A percentile compares a stretch with the other conserved stretches of the same genome.
Evolutionary conservation across 1,140 invertebrate genomes (phyloP).

Genomic region (Drosophila melanogaster): Release_6_plus_ISO1_MT NT_033777.3:30240001-30240500

Average conservation of each 20-base stretch:
- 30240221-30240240: slow-evolving; percentile 3
- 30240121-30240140: slow-evolving; percentile 25
- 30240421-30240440: slow-evolving; percentile 36
- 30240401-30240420: slow-evolving; percentile 61
- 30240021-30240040: no score
- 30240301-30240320: slow-evolving; percentile 58
- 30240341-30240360: slow-evolving; percentile 47
- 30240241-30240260: slow-evolving; percentile 54
- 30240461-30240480: slow-evolving; percentile 81
- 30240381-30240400: slow-evolving; percentile 74
- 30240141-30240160: slow-evolving; percentile 7
- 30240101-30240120: background rate
- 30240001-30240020: no score
- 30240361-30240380: slow-evolving; percentile 21
- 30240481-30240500: slow-evolving; percentile 60
- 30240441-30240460: slow-evolving; percentile 54
- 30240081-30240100: background rate
- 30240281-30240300: slow-evolving; percentile 68
- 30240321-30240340: slow-evolving; percentile 2
- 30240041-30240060: no score
- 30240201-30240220: slow-evolving; percentile 25
- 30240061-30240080: background rate
- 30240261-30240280: slow-evolving; percentile 74
- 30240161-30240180: slow-evolving; percentile 26
- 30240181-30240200: slow-evolving; percentile 53